These are phyloP conservation scores for Callochromis pleurospilus DNA, from an alignment of 2,113 vertebrate species.

Conservation along the genomic window DNA sequence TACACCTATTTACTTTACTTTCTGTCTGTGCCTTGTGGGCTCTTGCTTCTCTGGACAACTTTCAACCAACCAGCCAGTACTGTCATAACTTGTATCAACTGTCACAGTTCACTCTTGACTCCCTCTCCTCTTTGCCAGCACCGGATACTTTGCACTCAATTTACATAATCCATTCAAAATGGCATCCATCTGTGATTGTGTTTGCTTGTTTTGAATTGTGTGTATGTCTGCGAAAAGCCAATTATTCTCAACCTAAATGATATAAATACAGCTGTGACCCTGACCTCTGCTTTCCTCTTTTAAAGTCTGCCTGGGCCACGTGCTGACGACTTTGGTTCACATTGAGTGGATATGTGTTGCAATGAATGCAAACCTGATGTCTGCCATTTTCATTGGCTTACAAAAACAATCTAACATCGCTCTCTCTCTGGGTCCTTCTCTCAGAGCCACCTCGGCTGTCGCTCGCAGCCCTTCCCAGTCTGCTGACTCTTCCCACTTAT, in stretches of 20 bases:
- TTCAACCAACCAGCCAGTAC: neutral
- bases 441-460: too few species aligned
- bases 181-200: neutral
- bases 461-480: neutral
- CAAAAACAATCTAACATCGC: neutral
- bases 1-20: neutral
- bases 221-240: neutral
- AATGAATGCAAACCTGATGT: neutral
- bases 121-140: neutral
- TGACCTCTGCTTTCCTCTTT: conserved; percentile 8
- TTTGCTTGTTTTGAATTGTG: neutral
- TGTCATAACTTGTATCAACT: neutral
- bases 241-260: conserved; percentile 16
- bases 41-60: neutral
- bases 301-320: neutral
- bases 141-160: neutral
- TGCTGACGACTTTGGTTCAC: neutral
- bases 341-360: neutral
- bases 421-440: neutral
- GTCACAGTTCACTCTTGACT: neutral
- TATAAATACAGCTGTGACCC: conserved; percentile 20
- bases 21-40: neutral
- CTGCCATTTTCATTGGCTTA: neutral
- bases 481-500: neutral
- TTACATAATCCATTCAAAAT: conserved; percentile 36